These are phyloP conservation scores for Siniperca obscura DNA, from an alignment of 2,797 vertebrate species.

Conservation along the genomic window DNA sequence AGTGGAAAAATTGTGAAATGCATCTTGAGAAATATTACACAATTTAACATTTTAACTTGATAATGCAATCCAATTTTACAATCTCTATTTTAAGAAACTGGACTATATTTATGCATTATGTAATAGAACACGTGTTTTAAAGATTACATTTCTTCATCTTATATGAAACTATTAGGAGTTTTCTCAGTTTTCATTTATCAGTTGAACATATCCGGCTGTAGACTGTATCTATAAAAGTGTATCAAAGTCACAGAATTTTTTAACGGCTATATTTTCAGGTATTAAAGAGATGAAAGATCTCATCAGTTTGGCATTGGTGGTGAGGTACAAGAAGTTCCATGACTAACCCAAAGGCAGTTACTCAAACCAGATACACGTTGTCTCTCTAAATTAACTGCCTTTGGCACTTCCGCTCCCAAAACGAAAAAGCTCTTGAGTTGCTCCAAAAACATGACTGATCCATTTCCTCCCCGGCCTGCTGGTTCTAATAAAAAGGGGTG, in stretches of 20 bases:
- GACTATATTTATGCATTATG: constrained; percentile 22
- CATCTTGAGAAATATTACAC: constrained; percentile 51
- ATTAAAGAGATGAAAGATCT: background rate
- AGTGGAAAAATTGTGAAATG: constrained; percentile 76
- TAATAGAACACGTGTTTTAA: constrained; percentile 23
- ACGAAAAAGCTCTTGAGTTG: constrained; percentile 66
- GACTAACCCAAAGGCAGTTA: constrained; percentile 52
- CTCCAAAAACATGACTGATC: constrained; percentile 77
- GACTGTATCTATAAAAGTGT: background rate
- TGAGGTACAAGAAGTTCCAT: constrained; percentile 16
- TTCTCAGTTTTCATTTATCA: constrained; percentile 5
- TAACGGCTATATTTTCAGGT: background rate
- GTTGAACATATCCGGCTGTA: background rate
- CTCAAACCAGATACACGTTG: constrained; percentile 70
- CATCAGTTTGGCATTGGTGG: background rate
- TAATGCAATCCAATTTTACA: constrained; percentile 41
- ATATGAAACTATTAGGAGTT: background rate
- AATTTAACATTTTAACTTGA: constrained; percentile 36
- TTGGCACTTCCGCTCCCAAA: constrained; percentile 78
- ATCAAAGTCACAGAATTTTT: background rate
- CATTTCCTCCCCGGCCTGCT: constrained; percentile 77
- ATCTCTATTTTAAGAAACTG: constrained; percentile 68
- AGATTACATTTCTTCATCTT: background rate
- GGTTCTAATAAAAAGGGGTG: constrained; percentile 77
- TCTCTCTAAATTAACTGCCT: constrained; percentile 69